Base-by-base conservation (phyloP, 2,888 invertebrate genomes). In the Nemotelus nigrinus region DNA sequence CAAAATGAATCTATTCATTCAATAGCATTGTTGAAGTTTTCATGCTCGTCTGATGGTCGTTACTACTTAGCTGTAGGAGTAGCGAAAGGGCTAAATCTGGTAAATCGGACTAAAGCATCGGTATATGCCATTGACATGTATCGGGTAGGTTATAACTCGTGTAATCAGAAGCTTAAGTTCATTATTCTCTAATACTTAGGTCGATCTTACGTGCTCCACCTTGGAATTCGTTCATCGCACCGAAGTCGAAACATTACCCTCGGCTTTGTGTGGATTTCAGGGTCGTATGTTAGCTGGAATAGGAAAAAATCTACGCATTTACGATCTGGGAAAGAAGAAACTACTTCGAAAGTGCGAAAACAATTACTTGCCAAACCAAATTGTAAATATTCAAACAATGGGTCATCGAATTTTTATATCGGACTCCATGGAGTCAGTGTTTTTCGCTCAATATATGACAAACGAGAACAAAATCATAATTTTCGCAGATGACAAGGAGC, bases 401-500 rank as follows among this genome's bases (percentile, higher is more conserved):
- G 98, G 99, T 1, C 95, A 97, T 84, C 91, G 99, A 78, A 95
- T 99, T 80, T 96, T 94, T 84, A 98, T 96, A 0, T 93, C 96
- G 0, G 99, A 99, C 86, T 94, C 97, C 0, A 97, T 98, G 87
- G 99, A 99, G 86, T 97, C 97, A 43, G 94, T 99, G 44, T 97
- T 97, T 86, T 98, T 97, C 87, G 92, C 99, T 0, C 92, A 97
- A 57, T 99, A 99, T 86, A 96, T 96, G 85, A 91, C 96, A 57
- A 92, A 94, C 63, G 99, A 99, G 86, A 99, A 99, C 87, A 98
- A 99, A 84, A 89, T 99, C 79, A 97, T 99, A 45, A 95, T 99
- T 76, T 99, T 99, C 88, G 97, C 98, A 2, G 99, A 99, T 85
- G 99, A 99, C 85, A 98, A 98, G 0, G 95, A 96, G 87, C 99